Base-by-base conservation (phyloP, 2,888 invertebrate genomes). In the Sepioteuthis lessoniana region DNA sequence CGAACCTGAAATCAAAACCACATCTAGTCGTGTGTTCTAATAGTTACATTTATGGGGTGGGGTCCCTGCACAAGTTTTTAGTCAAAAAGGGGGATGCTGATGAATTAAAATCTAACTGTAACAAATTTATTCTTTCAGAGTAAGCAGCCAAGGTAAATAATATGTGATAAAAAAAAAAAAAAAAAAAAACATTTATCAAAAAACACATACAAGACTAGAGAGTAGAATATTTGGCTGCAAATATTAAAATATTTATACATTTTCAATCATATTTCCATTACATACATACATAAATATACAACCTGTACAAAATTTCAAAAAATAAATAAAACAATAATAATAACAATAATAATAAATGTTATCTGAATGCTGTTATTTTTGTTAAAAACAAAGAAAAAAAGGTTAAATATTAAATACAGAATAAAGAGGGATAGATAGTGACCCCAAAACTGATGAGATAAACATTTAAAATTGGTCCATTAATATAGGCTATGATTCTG, bases 1-100 rank as follows among this genome's bases (percentile, higher is more conserved):
- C 98, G 97, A 98, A 97, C 95, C 98, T 97, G 95, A 37, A 96
- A 96, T 94, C 50, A 42, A 93, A 93, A 94, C 35, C 93, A 93
- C 38, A 60, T 93, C 55, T 60, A 93, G 93, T 93, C 93, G 46
- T 37, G 50, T 93, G 93, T 93, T 93, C 60, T 93, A 93, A 42
- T 92, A 28, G 92, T 92, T 47, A 92, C 92, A 92, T 92, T 92
- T 92, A 92, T 42, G 92, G 47, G 92, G 92, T 35, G 55, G 55
- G 55, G 28, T 21, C 25, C 92, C 92, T 46, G 42, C 92, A 92
- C n/a, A 92, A 46, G n/a, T 76, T 76, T 60, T 76, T 25, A 55
- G 25, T 55, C 25, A 55, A 25, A 55, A 55, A 55, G n/a, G 76
- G n/a, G 76, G n/a, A 25, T 25, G 31, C 31, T 28, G 19, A 76